Conservation (phyloP, 2,797 vertebrate species). For the Anguilla anguilla region DNA sequence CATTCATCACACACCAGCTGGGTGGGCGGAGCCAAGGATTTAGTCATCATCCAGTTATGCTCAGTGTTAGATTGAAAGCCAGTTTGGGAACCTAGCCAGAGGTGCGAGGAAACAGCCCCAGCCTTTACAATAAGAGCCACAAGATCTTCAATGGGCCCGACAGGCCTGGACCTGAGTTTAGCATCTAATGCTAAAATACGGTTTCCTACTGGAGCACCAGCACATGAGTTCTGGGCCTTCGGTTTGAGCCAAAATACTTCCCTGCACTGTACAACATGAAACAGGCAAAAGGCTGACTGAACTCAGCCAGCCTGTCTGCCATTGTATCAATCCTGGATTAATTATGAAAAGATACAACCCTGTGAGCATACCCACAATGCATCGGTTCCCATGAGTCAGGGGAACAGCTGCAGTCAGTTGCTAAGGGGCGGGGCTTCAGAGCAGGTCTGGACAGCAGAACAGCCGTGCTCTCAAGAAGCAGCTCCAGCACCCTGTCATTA, state of each 20-base stretch:
- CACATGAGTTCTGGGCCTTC: not conserved
- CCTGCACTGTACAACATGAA: not conserved
- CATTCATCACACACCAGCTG: not conserved
- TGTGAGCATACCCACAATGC: conserved; percentile 21
- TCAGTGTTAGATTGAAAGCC: not conserved
- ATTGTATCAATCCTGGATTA: not conserved
- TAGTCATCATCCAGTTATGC: not conserved
- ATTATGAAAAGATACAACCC: not conserved
- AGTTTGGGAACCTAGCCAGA: not conserved
- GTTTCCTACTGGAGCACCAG: not conserved
- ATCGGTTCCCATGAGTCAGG: conserved; percentile 37
- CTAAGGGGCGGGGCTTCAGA: not conserved
- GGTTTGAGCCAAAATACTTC: not conserved
- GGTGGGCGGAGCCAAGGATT: not conserved
- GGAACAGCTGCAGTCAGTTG: conserved; percentile 40
- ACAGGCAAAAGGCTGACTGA: not conserved
- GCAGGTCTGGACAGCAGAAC: conserved; percentile 34
- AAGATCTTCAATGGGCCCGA: not conserved
- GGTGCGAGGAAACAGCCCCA: not conserved
- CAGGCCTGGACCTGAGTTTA: not conserved
- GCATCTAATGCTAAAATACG: not conserved
- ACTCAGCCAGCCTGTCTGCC: not conserved
- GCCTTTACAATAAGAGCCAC: not conserved
- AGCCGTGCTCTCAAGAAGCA: conserved; percentile 7
- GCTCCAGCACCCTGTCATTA: not conserved